Percentiles rank a stretch among this genome's conserved stretches.
Evolutionary conservation across 2,113 vertebrate species (phyloP).

Genomic region (Sebastes schlegelii): DNA sequence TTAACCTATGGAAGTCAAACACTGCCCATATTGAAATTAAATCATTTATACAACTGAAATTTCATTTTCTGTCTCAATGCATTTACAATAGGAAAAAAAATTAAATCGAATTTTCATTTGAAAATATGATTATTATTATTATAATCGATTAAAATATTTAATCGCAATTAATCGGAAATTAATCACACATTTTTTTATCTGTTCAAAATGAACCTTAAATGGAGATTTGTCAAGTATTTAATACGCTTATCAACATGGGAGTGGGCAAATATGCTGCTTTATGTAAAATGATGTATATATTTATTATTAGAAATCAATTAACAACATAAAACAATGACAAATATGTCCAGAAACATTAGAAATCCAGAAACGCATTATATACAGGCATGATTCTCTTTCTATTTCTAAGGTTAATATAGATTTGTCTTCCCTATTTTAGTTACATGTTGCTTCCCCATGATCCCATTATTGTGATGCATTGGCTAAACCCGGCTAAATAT

Average conservation of each 20-base stretch:
- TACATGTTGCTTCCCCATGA: neutral
- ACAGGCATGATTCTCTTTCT: neutral
- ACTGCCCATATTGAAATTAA: neutral
- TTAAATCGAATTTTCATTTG: neutral
- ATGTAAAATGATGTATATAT: too few relatives aligned
- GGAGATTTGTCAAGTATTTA: too few relatives aligned
- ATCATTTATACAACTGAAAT: neutral
- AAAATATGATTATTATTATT: neutral
- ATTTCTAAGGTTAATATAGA: neutral
- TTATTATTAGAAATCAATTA: too few relatives aligned
- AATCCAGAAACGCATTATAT: neutral
- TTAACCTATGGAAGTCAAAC: neutral
- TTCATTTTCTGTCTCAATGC: neutral
- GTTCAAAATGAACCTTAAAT: too few relatives aligned
- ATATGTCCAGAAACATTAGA: too few relatives aligned
- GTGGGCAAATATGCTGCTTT: too few relatives aligned
- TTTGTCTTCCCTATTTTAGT: neutral
- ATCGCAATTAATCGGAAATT: too few relatives aligned
- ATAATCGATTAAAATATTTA: too few relatives aligned
- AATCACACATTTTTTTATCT: too few relatives aligned
- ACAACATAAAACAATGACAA: too few relatives aligned
- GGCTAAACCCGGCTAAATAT: neutral
- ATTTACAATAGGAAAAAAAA: neutral
- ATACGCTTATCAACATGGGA: too few relatives aligned
- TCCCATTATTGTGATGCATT: neutral